Base-by-base conservation (phyloP, 2,888 invertebrate genomes). In the Deilephila porcellus region DNA sequence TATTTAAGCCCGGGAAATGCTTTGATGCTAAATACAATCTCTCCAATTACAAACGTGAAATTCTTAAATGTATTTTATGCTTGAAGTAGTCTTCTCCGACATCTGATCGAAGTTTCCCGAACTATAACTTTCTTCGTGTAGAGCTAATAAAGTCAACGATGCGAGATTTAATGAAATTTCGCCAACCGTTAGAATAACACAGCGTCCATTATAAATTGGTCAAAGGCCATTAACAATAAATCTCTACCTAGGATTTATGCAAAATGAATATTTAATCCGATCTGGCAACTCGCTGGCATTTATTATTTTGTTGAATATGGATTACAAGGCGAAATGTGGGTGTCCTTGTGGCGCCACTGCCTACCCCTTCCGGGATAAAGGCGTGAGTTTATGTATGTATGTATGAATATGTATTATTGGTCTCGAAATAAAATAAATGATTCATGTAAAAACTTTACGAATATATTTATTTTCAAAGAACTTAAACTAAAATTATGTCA, bases 381-480 rank as follows among this genome's bases (percentile, higher is more conserved):
- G n/a, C n/a, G n/a, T n/a, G n/a, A n/a, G n/a, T n/a, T n/a, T n/a
- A n/a, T n/a, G n/a, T n/a, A n/a, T n/a, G n/a, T n/a, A n/a, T n/a
- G n/a, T n/a, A n/a, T 17, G 25, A 52, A 45, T n/a, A n/a, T 5
- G 5, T 14, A 20, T 64, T 20, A 11, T 25, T 3, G 25, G 14
- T 25, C 1, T 67, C 7, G 52, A 67, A 67, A 67, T 67, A 67
- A 67, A 5, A 67, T 17, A 67, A 25, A 52, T 17, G 20, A 52
- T 25, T 25, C 17, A 67, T 52, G 17, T 25, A 52, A 67, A 67
- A 52, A 52, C 20, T 52, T 67, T 52, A 64, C 53, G 53, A 73
- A 67, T 72, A 76, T 67, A 74, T 73, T 77, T 75, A 72, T 79
- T 37, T 52, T 20, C 8, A 7, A 20, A 45, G 25, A 45, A 52